A percentile compares a stretch with the other conserved stretches of the same genome.
Evolutionary conservation across 2,888 invertebrate genomes (phyloP).

Genomic region (Cheilosia scutellata): DNA sequence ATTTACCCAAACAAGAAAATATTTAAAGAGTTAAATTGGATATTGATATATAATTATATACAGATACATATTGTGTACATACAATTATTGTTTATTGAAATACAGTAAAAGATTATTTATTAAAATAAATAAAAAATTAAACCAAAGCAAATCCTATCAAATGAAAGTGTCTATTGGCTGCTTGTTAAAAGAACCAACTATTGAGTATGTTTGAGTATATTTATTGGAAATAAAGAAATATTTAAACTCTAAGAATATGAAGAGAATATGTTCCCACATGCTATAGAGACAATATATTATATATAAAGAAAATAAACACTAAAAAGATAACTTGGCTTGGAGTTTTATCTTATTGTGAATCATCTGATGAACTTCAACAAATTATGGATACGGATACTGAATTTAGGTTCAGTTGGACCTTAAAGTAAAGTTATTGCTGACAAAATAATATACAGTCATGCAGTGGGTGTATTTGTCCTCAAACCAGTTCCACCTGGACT

Average conservation of each 20-base stretch:
- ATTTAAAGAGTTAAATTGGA: constrained; percentile 46
- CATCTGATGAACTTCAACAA: too few relatives aligned
- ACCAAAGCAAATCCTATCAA: constrained; percentile 13
- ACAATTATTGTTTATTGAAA: constrained; percentile 51
- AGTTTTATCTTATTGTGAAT: background rate
- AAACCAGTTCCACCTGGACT: too few relatives aligned
- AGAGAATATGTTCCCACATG: constrained; percentile 52
- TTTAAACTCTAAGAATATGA: background rate
- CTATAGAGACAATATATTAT: constrained; percentile 64
- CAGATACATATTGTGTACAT: constrained; percentile 57
- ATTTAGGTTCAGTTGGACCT: too few relatives aligned
- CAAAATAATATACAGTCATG: too few relatives aligned
- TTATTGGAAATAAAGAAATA: constrained; percentile 9
- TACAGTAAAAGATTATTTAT: constrained; percentile 18
- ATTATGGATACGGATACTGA: too few relatives aligned
- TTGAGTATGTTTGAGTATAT: constrained; percentile 27
- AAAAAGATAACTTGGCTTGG: background rate
- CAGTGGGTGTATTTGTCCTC: too few relatives aligned
- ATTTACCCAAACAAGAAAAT: constrained; percentile 36
- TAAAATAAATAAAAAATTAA: constrained; percentile 8
- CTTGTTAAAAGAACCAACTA: constrained; percentile 42
- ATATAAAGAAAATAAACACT: constrained; percentile 38
- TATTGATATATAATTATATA: constrained; percentile 42
- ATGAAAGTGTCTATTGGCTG: constrained; percentile 41
- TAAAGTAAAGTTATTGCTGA: too few relatives aligned